A percentile compares a stretch with the other conserved stretches of the same genome.
Conservation (phyloP, 2,888 invertebrate genomes). For the Tetragonula carbonaria region DNA sequence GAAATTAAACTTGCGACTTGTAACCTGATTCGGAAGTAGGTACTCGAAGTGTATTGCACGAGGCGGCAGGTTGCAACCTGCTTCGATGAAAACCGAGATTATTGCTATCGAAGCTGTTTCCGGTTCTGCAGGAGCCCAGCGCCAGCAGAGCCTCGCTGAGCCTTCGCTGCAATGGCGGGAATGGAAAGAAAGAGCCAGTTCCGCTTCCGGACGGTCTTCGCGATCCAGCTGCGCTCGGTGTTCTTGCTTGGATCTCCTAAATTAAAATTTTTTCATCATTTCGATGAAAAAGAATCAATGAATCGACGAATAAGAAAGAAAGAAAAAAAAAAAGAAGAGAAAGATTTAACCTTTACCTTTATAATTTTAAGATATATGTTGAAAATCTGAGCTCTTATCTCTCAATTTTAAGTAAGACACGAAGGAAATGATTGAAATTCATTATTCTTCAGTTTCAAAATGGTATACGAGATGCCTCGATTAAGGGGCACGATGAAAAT, state of each 20-base stretch:
- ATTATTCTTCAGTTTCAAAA: too few species aligned
- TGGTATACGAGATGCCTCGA: too few species aligned
- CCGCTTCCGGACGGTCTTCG: constrained; percentile 89
- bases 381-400: not conserved
- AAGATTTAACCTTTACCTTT: not conserved
- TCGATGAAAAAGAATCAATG: not conserved
- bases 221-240: constrained; percentile 91
- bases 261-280: constrained; percentile 24
- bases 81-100: constrained; percentile 81
- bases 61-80: constrained; percentile 87
- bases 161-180: constrained; percentile 85
- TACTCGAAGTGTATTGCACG: constrained; percentile 89
- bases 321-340: not conserved
- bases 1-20: not conserved
- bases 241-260: constrained; percentile 91
- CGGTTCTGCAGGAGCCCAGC: constrained; percentile 78
- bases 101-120: constrained; percentile 77
- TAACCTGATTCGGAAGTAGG: constrained; percentile 84
- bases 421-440: too few species aligned
- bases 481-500: not conserved
- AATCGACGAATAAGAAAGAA: not conserved
- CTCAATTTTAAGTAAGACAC: too few species aligned
- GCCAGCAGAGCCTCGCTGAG: constrained; percentile 86
- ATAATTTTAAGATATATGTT: not conserved
- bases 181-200: constrained; percentile 83